A percentile compares a stretch with the other conserved stretches of the same genome.
Evolutionary conservation across 2,888 invertebrate species (phyloP).

Genomic region (Orthonychiurus folsomi): DNA sequence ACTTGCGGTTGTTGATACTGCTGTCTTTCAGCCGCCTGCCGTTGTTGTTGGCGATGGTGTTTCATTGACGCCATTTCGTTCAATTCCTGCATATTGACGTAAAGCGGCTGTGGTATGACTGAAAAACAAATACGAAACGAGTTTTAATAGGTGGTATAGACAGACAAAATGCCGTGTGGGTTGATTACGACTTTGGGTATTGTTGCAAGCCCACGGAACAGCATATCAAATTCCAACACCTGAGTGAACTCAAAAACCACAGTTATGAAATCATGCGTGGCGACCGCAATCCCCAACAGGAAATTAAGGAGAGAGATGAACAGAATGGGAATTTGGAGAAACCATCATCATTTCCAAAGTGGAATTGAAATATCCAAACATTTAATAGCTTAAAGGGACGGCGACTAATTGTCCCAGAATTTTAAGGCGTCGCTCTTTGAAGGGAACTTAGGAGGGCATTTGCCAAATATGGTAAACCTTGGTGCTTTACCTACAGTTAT

Average conservation of each 20-base stretch:
- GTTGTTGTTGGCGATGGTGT: slow-evolving; percentile 36
- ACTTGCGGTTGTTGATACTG: slow-evolving; percentile 48
- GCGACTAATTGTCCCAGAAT: too few species aligned
- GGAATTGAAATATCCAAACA: too few species aligned
- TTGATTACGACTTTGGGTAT: too few species aligned
- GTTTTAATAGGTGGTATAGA: background rate
- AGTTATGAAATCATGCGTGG: too few species aligned
- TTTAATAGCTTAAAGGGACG: too few species aligned
- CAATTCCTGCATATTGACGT: slow-evolving; percentile 85
- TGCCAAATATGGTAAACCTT: background rate
- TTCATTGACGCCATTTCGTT: slow-evolving; percentile 70
- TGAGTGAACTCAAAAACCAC: too few species aligned
- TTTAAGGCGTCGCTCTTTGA: background rate
- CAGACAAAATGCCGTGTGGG: slow-evolving; percentile 3
- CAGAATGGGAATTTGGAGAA: too few species aligned
- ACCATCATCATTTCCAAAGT: too few species aligned
- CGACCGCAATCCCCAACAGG: too few species aligned
- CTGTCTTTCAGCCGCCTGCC: slow-evolving; percentile 41
- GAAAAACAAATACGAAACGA: slow-evolving; percentile 15
- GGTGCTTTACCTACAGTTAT: background rate
- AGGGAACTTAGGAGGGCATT: background rate
- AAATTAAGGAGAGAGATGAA: too few species aligned
- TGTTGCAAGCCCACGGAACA: too few species aligned
- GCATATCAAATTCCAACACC: too few species aligned
- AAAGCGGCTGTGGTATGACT: slow-evolving; percentile 61